Evolutionary conservation across 2,113 vertebrate genomes (phyloP).

Genomic region (Mesocricetus auratus): DNA sequence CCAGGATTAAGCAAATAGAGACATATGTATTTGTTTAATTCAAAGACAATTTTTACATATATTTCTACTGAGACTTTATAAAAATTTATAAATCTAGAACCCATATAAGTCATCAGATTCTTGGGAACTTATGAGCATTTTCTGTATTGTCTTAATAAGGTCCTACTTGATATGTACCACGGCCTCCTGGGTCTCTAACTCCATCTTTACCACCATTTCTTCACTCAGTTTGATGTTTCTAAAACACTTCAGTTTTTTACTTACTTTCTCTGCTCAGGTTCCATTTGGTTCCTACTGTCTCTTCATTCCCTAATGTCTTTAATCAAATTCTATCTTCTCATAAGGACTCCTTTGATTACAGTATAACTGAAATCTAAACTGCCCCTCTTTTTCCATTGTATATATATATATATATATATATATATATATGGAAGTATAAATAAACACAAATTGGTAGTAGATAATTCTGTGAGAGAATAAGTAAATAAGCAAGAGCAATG

Average conservation of each 20-base stretch:
- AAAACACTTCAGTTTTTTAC: not conserved
- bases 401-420: not conserved
- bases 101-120: not conserved
- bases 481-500: not conserved
- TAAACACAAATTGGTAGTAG: not conserved
- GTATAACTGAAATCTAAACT: not conserved
- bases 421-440: not conserved
- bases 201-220: not conserved
- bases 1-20: not conserved
- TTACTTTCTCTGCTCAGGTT: not conserved
- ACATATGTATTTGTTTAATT: not conserved
- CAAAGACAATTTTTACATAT: not conserved
- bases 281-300: fast-evolving
- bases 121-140: not conserved
- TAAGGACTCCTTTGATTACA: not conserved
- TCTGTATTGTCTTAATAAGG: not conserved
- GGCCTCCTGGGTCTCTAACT: not conserved
- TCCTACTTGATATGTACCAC: not conserved
- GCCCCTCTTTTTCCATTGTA: not conserved
- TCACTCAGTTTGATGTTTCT: not conserved
- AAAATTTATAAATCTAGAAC: not conserved
- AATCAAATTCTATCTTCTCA: not conserved
- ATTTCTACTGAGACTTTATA: not conserved
- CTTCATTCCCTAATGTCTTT: not conserved
- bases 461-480: not conserved